Conservation (phyloP, 2,797 vertebrate genomes). For the Enoplosus armatus region DNA sequence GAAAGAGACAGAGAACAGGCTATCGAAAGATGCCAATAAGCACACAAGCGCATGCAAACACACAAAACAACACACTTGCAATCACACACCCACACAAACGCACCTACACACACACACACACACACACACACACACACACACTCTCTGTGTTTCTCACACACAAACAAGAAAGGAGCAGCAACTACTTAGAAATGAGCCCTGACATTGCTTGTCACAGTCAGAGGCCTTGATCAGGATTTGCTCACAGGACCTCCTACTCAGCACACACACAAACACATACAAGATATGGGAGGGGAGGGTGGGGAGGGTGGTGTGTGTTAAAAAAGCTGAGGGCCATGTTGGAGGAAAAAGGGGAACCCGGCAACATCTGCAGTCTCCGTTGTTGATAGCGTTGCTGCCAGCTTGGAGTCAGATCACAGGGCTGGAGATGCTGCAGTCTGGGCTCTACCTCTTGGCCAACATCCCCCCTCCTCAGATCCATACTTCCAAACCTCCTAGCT, state of each 20-base stretch:
- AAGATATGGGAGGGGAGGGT: conserved; percentile 36
- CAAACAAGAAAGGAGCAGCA: conserved; percentile 70
- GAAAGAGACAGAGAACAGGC: conserved; percentile 49
- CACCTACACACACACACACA: conserved; percentile 62
- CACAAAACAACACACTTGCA: conserved; percentile 44
- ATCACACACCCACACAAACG: conserved; percentile 57
- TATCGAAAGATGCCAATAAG: conserved; percentile 57
- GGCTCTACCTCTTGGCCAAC: conserved; percentile 87
- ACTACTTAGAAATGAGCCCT: conserved; percentile 74
- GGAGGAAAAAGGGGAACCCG: conserved; percentile 84
- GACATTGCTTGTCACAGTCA: conserved; percentile 81
- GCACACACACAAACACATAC: conserved; percentile 60
- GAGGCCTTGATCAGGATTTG: conserved; percentile 82
- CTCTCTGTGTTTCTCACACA: conserved; percentile 28
- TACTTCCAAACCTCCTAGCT: conserved; percentile 87
- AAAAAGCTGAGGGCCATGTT: conserved; percentile 86
- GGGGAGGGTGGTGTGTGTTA: conserved; percentile 44
- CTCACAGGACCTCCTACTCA: conserved; percentile 79
- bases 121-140: conserved; percentile 60
- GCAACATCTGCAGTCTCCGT: conserved; percentile 89
- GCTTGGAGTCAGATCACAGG: conserved; percentile 89
- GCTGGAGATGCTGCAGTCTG: conserved; percentile 82
- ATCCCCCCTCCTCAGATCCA: conserved; percentile 80
- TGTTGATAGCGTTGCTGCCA: conserved; percentile 88
- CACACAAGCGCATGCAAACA: conserved; percentile 37